A percentile compares a stretch with the other conserved stretches of the same genome.
Conservation (phyloP, 2,888 invertebrate genomes). For the Cephus sareptanus region DNA sequence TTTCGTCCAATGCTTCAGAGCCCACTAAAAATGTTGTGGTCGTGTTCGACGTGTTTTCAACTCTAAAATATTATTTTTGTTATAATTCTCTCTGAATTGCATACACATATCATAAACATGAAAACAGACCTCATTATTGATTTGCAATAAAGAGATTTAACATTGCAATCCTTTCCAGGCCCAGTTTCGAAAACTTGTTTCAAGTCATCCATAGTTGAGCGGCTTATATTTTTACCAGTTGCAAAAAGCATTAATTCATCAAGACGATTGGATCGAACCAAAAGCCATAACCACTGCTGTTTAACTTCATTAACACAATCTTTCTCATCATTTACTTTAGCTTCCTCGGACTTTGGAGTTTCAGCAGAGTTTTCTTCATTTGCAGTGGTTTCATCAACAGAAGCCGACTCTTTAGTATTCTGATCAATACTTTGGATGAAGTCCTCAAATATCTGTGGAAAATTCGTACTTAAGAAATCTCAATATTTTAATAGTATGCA, state of each 20-base stretch:
- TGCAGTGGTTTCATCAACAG: constrained; percentile 24
- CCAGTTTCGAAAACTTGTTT: constrained; percentile 56
- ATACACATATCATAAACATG: not conserved
- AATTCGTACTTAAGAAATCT: constrained; percentile 10
- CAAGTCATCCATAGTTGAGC: constrained; percentile 54
- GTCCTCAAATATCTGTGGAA: constrained; percentile 58
- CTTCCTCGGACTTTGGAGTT: constrained; percentile 19
- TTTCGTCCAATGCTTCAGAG: constrained; percentile 60
- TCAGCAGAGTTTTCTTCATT: constrained; percentile 22
- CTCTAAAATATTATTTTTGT: not conserved
- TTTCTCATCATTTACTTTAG: constrained; percentile 21
- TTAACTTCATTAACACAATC: constrained; percentile 22
- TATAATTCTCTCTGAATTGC: not conserved
- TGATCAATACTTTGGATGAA: constrained; percentile 54
- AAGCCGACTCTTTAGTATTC: not conserved
- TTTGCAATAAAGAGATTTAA: constrained; percentile 63
- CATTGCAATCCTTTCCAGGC: constrained; percentile 58
- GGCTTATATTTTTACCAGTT: constrained; percentile 57
- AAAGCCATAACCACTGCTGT: constrained; percentile 56
- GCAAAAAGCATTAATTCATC: constrained; percentile 61
- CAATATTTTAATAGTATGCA: not conserved
- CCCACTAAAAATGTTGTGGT: constrained; percentile 60
- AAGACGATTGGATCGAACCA: constrained; percentile 58
- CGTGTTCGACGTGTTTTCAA: constrained; percentile 38
- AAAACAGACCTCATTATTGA: constrained; percentile 54